Evolutionary conservation across 2,888 invertebrate genomes (phyloP).

Genomic region (Calliphora vomitoria): DNA sequence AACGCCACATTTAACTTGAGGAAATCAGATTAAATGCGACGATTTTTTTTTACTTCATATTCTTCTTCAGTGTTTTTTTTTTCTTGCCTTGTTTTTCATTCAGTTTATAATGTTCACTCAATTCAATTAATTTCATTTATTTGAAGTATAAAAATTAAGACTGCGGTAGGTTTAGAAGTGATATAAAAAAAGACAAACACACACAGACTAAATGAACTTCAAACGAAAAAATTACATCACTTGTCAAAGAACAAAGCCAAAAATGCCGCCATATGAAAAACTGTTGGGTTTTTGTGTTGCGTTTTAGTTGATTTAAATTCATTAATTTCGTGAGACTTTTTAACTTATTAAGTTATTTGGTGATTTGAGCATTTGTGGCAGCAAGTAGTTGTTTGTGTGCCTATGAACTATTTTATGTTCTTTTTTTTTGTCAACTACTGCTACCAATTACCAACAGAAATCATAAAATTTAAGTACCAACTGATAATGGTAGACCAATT

Average conservation of each 20-base stretch:
- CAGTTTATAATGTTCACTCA: conserved; percentile 58
- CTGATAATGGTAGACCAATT: neutral
- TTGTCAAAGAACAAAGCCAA: conserved; percentile 72
- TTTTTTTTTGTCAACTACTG: conserved; percentile 13
- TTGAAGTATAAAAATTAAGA: conserved; percentile 49
- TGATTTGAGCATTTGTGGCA: conserved; percentile 39
- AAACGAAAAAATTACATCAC: conserved; percentile 74
- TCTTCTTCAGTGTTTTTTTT: neutral
- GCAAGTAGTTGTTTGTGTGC: neutral
- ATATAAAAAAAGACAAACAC: conserved; percentile 17
- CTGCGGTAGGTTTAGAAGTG: conserved; percentile 71
- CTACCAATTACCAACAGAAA: neutral
- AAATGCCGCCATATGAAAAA: conserved; percentile 58
- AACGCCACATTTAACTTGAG: conserved; percentile 62
- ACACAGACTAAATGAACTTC: conserved; percentile 54
- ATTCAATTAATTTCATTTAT: conserved; percentile 64
- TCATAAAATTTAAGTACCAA: neutral
- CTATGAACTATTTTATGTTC: neutral
- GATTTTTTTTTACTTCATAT: conserved; percentile 43
- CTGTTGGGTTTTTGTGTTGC: neutral
- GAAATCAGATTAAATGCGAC: conserved; percentile 64
- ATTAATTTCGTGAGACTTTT: conserved; percentile 51
- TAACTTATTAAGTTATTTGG: conserved; percentile 74
- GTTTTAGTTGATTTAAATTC: conserved; percentile 35
- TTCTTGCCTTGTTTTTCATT: conserved; percentile 11